These are phyloP conservation scores for Sapajus apella DNA, from an alignment of 2,113 vertebrate genomes.

Conservation along the genomic window DNA sequence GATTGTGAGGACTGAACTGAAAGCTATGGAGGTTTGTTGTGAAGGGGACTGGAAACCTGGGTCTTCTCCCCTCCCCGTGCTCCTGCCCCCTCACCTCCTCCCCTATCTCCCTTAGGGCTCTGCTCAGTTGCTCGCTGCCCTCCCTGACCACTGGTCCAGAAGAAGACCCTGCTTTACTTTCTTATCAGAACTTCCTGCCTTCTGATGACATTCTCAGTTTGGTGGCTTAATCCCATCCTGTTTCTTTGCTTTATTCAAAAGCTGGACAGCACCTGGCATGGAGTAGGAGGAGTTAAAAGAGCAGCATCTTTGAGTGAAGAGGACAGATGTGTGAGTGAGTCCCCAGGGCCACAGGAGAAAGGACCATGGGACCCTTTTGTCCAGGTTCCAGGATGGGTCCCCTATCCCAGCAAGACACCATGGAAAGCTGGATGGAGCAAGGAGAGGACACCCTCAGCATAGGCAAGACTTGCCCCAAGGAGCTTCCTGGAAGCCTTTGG, in stretches of 20 bases:
- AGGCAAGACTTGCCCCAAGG: neutral
- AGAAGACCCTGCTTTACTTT: neutral
- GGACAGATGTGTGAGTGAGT: too few relatives aligned
- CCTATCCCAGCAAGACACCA: rapidly evolving
- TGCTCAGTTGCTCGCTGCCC: rapidly evolving
- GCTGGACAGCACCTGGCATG: too few relatives aligned
- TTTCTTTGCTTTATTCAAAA: rapidly evolving
- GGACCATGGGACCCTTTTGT: rapidly evolving
- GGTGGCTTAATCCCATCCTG: rapidly evolving
- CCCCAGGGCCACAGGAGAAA: neutral
- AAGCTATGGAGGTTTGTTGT: rapidly evolving
- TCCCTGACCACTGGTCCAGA: neutral
- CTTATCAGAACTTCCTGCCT: neutral
- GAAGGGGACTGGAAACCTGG: neutral
- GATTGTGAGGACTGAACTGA: rapidly evolving
- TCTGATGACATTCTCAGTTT: rapidly evolving
- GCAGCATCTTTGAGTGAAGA: too few relatives aligned
- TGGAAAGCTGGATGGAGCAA: rapidly evolving
- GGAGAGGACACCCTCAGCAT: neutral
- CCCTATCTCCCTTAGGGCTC: rapidly evolving
- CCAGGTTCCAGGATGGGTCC: rapidly evolving
- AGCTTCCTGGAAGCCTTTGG: neutral
- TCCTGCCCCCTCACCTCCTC: too few relatives aligned
- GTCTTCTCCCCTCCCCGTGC: too few relatives aligned
- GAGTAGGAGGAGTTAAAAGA: neutral